Conservation (phyloP, 2,113 vertebrate species). For the Tenrec ecaudatus region DNA sequence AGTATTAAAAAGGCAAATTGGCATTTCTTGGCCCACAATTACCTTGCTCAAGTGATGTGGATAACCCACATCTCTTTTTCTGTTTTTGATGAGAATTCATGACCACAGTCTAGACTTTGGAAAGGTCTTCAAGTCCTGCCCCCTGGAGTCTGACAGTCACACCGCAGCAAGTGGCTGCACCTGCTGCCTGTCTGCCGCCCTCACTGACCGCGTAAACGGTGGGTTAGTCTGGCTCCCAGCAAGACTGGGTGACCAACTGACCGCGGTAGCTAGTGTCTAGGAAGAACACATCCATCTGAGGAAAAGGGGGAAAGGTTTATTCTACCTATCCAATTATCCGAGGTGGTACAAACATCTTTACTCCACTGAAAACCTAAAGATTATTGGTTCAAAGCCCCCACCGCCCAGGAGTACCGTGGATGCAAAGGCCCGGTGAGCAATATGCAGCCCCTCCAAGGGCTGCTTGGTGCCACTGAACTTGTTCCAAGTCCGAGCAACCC, state of each 20-base stretch:
- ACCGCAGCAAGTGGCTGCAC: neutral
- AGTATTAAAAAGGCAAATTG: neutral
- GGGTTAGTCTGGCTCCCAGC: neutral
- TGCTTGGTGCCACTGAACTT: too few relatives aligned
- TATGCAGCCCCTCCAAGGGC: too few relatives aligned
- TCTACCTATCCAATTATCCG: neutral
- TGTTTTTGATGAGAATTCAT: neutral
- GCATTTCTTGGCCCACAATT: neutral
- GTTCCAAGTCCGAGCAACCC: too few relatives aligned
- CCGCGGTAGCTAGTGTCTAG: neutral
- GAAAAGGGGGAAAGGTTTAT: neutral
- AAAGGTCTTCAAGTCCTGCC: slow-evolving; percentile 14
- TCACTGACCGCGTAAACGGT: too few relatives aligned
- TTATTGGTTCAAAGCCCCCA: neutral
- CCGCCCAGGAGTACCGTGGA: too few relatives aligned
- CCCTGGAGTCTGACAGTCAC: neutral
- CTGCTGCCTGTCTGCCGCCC: neutral
- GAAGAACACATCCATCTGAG: neutral
- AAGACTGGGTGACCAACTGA: neutral
- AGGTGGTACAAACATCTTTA: neutral
- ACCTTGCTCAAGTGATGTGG: neutral
- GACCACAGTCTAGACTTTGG: neutral
- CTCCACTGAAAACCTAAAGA: neutral
- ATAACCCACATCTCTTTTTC: too few relatives aligned
- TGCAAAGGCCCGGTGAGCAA: too few relatives aligned